Conservation (phyloP, 2,888 invertebrate species). For the Hyles lineata region DNA sequence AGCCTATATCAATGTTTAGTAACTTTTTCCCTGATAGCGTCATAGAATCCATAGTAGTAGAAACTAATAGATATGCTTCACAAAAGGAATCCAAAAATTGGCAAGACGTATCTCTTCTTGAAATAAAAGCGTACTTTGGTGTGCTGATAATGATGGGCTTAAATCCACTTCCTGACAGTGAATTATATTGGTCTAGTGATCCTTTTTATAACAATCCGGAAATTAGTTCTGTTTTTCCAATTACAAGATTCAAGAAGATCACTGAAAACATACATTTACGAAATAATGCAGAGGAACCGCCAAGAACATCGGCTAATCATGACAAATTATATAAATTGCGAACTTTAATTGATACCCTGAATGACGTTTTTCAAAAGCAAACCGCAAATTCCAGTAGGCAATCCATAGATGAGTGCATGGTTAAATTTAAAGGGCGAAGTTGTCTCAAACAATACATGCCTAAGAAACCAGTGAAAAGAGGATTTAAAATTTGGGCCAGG, state of each 20-base stretch:
- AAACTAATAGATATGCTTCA: constrained; percentile 42
- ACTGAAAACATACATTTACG: constrained; percentile 45
- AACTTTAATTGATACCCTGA: constrained; percentile 40
- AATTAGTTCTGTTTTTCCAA: constrained; percentile 38
- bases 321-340: constrained; percentile 44
- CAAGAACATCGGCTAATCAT: constrained; percentile 35
- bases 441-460: constrained; percentile 47
- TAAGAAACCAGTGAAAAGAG: constrained; percentile 44
- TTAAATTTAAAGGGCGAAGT: constrained; percentile 45
- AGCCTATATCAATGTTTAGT: constrained; percentile 37
- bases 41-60: constrained; percentile 38
- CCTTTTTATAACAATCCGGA: constrained; percentile 44
- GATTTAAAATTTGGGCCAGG: constrained; percentile 46
- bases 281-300: constrained; percentile 40
- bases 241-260: constrained; percentile 44
- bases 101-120: constrained; percentile 31
- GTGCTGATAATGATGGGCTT: constrained; percentile 45
- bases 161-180: constrained; percentile 42
- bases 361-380: constrained; percentile 38
- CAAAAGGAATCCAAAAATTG: constrained; percentile 36
- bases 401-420: constrained; percentile 42
- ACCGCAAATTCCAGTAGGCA: constrained; percentile 38
- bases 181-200: constrained; percentile 44
- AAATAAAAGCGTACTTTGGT: constrained; percentile 41
- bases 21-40: constrained; percentile 40